Conservation (phyloP, 2,888 invertebrate genomes). For the Drosophila subquinaria region DNA sequence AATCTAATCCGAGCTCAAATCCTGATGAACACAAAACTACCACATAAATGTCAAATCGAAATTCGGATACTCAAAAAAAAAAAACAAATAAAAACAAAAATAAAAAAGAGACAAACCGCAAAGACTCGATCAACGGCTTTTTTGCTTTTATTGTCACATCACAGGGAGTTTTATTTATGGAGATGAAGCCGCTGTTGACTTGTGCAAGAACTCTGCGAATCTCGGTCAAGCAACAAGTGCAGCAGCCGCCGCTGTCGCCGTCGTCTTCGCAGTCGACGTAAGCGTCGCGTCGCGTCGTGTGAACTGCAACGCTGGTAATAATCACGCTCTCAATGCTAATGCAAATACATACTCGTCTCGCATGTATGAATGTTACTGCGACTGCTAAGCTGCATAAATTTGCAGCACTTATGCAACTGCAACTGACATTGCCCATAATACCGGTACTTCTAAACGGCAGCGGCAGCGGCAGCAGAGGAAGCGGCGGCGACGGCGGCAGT, state of each 20-base stretch:
- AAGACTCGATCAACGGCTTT: constrained; percentile 50
- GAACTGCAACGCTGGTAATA: constrained; percentile 51
- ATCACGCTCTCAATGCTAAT: constrained; percentile 53
- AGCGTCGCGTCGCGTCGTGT: constrained; percentile 26
- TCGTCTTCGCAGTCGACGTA: background rate
- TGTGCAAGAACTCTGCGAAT: constrained; percentile 61
- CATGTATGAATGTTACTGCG: constrained; percentile 13
- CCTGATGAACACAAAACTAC: constrained; percentile 26
- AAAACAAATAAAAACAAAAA: background rate
- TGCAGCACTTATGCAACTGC: constrained; percentile 69
- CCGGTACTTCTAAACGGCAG: constrained; percentile 60
- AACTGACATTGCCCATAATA: constrained; percentile 58
- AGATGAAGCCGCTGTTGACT: constrained; percentile 21
- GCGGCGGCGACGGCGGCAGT: constrained; percentile 35
- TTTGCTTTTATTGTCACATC: constrained; percentile 52
- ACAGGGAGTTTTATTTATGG: constrained; percentile 28
- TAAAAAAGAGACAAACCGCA: background rate
- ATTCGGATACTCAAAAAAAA: background rate
- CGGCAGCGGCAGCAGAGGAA: constrained; percentile 13
- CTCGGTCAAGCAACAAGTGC: constrained; percentile 80
- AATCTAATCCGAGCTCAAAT: constrained; percentile 20
- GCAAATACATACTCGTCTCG: constrained; percentile 10
- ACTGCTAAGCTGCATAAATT: constrained; percentile 69
- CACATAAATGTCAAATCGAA: constrained; percentile 19
- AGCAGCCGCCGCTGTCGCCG: constrained; percentile 35